phyloP scores from a whole-genome alignment of 92 coral and sea anemone genomes.

The Metridium senile region DNA sequence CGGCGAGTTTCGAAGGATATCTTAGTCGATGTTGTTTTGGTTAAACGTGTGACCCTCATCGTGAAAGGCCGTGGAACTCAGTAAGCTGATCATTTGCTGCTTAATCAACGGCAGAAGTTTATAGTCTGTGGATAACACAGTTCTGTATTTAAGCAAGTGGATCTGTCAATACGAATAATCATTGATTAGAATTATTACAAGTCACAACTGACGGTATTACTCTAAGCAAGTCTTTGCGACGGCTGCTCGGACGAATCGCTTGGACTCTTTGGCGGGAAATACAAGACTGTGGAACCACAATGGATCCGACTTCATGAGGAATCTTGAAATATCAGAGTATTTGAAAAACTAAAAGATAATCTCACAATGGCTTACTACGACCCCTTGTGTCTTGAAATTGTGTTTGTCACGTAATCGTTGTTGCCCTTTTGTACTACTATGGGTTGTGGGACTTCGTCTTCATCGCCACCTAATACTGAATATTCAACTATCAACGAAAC shows the following conservation, averaged over 20 bases:
- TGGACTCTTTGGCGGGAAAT: not conserved
- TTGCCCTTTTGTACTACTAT: slow-evolving; percentile 30
- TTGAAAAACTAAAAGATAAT: too few species aligned
- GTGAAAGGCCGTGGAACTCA: not conserved
- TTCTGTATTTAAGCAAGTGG: not conserved
- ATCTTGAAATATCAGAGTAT: not conserved
- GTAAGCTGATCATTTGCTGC: slow-evolving; percentile 3
- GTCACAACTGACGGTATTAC: too few species aligned
- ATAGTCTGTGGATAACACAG: not conserved
- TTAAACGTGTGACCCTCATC: slow-evolving; percentile 1
- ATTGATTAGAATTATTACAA: not conserved
- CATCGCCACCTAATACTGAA: slow-evolving; percentile 11
- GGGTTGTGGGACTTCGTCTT: slow-evolving; percentile 75
- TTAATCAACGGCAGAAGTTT: not conserved
- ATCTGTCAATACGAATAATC: not conserved
- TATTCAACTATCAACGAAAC: slow-evolving; percentile 4
- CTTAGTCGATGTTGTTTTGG: not conserved
- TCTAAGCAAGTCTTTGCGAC: too few species aligned
- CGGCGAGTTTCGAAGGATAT: not conserved
- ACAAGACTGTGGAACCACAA: not conserved
- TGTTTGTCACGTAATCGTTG: not conserved
- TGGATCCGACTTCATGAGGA: not conserved
- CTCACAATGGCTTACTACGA: not conserved
- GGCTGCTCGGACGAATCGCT: not conserved
- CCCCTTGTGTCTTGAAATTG: not conserved